These are phyloP conservation scores for Rhinichthys klamathensis DNA, from an alignment of 2,113 vertebrate species.

Conservation along the genomic window DNA sequence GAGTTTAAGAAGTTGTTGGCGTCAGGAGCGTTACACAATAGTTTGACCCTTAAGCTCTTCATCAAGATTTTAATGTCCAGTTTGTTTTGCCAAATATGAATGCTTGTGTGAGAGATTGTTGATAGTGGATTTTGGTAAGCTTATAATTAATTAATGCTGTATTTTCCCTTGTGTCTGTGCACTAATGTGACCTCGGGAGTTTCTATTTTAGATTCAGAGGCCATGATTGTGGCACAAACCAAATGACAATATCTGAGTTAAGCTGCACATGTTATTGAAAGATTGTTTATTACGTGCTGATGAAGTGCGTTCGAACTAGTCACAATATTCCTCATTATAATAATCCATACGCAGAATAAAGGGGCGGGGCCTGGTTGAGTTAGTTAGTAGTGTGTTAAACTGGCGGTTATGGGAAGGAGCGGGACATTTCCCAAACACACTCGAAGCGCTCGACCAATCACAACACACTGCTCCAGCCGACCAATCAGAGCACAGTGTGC, in stretches of 20 bases:
- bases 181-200: background rate
- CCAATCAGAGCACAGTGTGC: no score
- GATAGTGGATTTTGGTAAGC: slow-evolving; percentile 38
- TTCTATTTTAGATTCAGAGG: background rate
- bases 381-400: no score
- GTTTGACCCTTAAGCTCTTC: background rate
- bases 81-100: slow-evolving; percentile 47
- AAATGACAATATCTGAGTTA: background rate
- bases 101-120: slow-evolving; percentile 45
- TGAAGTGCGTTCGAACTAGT: no score
- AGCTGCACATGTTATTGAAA: background rate
- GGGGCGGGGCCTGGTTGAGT: no score
- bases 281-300: no score
- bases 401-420: no score
- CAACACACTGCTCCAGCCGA: no score
- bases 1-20: background rate
- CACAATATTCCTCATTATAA: no score
- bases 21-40: background rate
- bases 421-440: no score
- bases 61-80: slow-evolving; percentile 36
- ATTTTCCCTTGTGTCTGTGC: slow-evolving; percentile 13
- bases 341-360: no score
- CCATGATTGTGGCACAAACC: background rate
- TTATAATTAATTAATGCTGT: slow-evolving; percentile 23
- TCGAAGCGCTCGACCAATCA: no score